Conservation (phyloP, 1,140 invertebrate species). For the Heliconius hewitsoni region DNA sequence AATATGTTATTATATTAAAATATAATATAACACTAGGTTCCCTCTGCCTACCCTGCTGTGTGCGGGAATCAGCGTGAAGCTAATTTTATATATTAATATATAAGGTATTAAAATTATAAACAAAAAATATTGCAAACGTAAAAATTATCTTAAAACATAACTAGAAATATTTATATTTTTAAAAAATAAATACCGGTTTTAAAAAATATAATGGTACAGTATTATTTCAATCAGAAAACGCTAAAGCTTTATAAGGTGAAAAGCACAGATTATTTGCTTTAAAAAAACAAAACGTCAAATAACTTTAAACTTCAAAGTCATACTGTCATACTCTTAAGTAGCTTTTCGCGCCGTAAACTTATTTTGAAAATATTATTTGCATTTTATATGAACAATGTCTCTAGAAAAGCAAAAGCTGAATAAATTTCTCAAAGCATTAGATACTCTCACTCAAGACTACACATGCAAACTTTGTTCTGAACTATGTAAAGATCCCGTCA, state of each 20-base stretch:
- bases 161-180: too few relatives aligned
- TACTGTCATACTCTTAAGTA: background rate
- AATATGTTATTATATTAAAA: background rate
- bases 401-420: slow-evolving; percentile 39
- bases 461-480: slow-evolving; percentile 63
- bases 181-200: too few relatives aligned
- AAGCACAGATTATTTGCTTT: background rate
- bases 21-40: too few relatives aligned
- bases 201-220: too few relatives aligned
- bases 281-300: background rate
- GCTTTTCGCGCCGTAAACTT: background rate
- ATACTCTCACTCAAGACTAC: slow-evolving; percentile 63
- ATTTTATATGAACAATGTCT: slow-evolving; percentile 46
- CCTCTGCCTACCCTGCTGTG: too few relatives aligned
- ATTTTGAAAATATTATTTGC: background rate
- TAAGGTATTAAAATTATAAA: background rate
- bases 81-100: background rate
- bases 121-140: background rate
- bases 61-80: too few relatives aligned
- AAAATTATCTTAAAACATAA: background rate
- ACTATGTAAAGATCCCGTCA: slow-evolving; percentile 63
- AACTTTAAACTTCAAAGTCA: background rate
- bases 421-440: slow-evolving; percentile 62
- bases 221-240: too few relatives aligned
- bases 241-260: too few relatives aligned